Percentiles rank a stretch among this genome's conserved stretches.
These are phyloP conservation scores for Nothocercus nigrocapillus DNA, from an alignment of 2,113 vertebrate species.

Conservation along the genomic window DNA sequence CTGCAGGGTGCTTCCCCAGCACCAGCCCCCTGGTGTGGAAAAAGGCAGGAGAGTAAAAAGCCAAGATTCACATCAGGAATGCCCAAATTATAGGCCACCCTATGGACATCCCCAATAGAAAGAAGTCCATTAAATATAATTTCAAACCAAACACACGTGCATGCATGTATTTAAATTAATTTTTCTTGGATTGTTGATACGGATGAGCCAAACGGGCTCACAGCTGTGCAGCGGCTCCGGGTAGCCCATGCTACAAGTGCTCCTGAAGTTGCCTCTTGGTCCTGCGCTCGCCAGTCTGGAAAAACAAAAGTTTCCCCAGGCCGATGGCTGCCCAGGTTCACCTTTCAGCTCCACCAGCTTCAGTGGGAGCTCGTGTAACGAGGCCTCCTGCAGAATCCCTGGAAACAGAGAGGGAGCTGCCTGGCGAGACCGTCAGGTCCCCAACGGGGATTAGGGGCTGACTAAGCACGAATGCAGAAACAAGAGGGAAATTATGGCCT, in stretches of 20 bases:
- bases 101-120: background rate
- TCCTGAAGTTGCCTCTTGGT: fast-evolving
- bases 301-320: background rate
- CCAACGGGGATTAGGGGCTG: background rate
- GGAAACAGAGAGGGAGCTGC: background rate
- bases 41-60: background rate
- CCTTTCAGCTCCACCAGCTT: background rate
- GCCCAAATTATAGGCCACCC: background rate
- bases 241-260: fast-evolving
- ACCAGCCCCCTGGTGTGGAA: too few species aligned
- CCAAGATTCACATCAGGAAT: background rate
- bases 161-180: background rate
- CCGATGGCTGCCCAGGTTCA: background rate
- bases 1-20: background rate
- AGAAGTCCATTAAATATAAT: background rate
- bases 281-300: background rate
- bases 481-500: background rate
- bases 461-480: background rate
- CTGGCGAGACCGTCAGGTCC: background rate
- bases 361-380: background rate
- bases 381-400: background rate
- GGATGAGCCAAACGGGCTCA: background rate
- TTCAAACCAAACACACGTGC: background rate
- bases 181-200: background rate
- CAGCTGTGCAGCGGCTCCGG: background rate